Percentiles rank a stretch among this genome's conserved stretches.
phyloP scores from a whole-genome alignment of 2,888 invertebrate species.

The Standfussiana lucernea region DNA sequence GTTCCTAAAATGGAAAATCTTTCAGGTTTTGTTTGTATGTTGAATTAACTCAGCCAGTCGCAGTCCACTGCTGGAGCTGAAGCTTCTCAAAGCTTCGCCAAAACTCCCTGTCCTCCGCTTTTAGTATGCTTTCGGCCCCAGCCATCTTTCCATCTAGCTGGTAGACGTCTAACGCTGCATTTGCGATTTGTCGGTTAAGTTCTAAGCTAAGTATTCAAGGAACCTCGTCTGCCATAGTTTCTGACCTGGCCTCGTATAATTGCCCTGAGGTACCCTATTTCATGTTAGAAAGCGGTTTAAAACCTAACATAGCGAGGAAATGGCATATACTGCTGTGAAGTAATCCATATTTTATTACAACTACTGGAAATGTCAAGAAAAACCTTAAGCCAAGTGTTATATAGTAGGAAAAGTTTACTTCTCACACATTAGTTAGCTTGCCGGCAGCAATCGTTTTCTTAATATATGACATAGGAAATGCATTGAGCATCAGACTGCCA shows the following conservation, averaged over 20 bases:
- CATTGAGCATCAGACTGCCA: slow-evolving; percentile 8
- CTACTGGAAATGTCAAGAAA: not conserved
- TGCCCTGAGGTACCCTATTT: not conserved
- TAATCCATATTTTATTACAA: slow-evolving; percentile 3
- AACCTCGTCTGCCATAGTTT: not conserved
- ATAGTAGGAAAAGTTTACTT: slow-evolving; percentile 40
- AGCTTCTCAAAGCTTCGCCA: not conserved
- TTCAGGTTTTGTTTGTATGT: not conserved
- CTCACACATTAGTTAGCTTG: slow-evolving; percentile 23
- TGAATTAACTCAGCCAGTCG: not conserved
- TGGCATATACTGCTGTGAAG: not conserved
- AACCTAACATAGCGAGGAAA: not conserved
- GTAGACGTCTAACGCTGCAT: not conserved
- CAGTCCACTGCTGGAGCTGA: not conserved
- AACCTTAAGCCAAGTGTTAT: slow-evolving; percentile 14
- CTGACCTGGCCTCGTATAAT: not conserved
- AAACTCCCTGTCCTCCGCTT: not conserved
- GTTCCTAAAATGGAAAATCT: not conserved
- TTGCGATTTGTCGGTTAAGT: not conserved
- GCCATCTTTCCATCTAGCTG: not conserved
- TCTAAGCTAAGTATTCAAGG: not conserved
- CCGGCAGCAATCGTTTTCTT: slow-evolving; percentile 39
- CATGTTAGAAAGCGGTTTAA: not conserved
- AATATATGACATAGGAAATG: slow-evolving; percentile 48
- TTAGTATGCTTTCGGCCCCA: not conserved